Conservation (phyloP, 2,113 vertebrate genomes). For the Lampris incognitus region DNA sequence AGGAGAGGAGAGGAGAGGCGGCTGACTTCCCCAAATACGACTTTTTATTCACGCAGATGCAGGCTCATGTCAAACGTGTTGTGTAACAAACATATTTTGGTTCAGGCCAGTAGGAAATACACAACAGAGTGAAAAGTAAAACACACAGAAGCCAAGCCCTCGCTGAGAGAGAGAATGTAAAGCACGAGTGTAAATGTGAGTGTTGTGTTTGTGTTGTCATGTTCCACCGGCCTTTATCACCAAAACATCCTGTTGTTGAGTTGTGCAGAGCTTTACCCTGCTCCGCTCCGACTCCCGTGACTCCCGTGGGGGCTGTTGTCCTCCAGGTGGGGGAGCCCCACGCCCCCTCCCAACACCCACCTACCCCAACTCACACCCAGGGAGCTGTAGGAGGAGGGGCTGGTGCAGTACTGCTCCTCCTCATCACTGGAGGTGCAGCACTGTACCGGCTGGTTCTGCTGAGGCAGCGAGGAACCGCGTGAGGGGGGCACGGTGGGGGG, state of each 20-base stretch:
- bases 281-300: not conserved
- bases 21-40: too few relatives aligned
- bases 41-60: too few relatives aligned
- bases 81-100: too few relatives aligned
- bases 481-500: not conserved
- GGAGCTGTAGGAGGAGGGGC: slow-evolving; percentile 43
- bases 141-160: too few relatives aligned
- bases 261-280: not conserved
- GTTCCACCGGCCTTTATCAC: not conserved
- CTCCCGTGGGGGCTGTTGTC: slow-evolving; percentile 26
- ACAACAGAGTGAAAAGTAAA: too few relatives aligned
- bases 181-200: too few relatives aligned
- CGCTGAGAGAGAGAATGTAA: too few relatives aligned
- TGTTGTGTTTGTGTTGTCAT: too few relatives aligned
- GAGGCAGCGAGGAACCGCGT: not conserved
- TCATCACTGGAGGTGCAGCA: slow-evolving; percentile 52
- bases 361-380: not conserved
- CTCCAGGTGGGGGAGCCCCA: slow-evolving; percentile 20
- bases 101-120: too few relatives aligned
- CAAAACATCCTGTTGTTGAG: slow-evolving; percentile 4
- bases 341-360: not conserved
- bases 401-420: slow-evolving; percentile 31
- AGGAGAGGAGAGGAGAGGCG: too few relatives aligned
- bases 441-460: not conserved
- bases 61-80: too few relatives aligned